Conservation (phyloP, 2,797 vertebrate species). For the Lagocephalus sceleratus region DNA sequence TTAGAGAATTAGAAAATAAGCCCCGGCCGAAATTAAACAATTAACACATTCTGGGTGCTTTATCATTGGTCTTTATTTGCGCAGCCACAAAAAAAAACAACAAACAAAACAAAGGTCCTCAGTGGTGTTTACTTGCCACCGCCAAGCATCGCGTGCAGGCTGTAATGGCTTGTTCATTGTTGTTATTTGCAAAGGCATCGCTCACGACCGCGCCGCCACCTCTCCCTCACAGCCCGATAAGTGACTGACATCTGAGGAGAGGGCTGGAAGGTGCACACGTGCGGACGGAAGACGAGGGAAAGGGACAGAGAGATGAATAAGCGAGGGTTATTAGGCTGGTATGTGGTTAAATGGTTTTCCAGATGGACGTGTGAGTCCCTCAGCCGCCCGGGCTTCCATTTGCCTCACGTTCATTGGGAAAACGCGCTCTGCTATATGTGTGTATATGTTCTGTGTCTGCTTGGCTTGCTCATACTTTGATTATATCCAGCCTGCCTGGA, state of each 20-base stretch:
- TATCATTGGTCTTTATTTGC: no score
- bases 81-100: no score
- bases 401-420: conserved; percentile 26
- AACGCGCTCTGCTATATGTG: conserved; percentile 8
- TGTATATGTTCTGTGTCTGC: conserved; percentile 19
- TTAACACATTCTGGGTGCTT: not conserved
- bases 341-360: conserved; percentile 55
- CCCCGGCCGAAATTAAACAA: not conserved
- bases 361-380: conserved; percentile 51
- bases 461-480: conserved; percentile 2
- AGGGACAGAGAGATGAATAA: conserved; percentile 28
- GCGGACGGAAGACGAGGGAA: conserved; percentile 10
- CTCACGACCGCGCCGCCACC: conserved; percentile 4
- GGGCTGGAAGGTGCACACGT: conserved; percentile 12
- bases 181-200: conserved; percentile 58
- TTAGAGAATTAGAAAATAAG: conserved; percentile 7
- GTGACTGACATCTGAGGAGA: conserved; percentile 55
- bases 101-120: no score
- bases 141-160: conserved; percentile 26
- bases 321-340: conserved; percentile 20
- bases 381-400: conserved; percentile 40
- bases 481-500: not conserved
- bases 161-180: conserved; percentile 63
- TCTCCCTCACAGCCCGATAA: conserved; percentile 34
- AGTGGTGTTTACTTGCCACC: no score